Conservation (phyloP, 2,888 invertebrate genomes). For the Spodoptera exigua region DNA sequence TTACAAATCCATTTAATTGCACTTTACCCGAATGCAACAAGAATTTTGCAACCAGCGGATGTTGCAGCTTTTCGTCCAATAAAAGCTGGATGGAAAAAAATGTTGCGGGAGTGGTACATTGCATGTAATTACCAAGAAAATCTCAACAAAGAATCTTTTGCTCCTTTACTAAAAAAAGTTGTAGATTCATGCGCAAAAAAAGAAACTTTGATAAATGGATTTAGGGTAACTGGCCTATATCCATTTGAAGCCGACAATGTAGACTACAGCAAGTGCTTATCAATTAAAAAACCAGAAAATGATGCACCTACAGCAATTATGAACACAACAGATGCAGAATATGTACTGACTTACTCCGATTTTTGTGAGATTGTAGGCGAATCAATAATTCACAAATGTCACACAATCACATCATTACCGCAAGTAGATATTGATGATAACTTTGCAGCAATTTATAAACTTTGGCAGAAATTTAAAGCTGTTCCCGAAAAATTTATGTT, state of each 20-base stretch:
- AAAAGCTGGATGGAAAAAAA: conserved; percentile 19
- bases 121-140: conserved; percentile 12
- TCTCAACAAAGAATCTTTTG: conserved; percentile 17
- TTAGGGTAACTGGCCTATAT: conserved; percentile 6
- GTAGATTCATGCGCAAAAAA: conserved; percentile 14
- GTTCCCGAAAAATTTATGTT: too few species aligned
- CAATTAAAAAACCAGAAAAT: neutral
- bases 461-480: too few species aligned
- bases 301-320: conserved; percentile 1
- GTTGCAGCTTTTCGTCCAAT: conserved; percentile 28
- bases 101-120: conserved; percentile 5
- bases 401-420: too few species aligned
- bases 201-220: conserved; percentile 27
- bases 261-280: conserved; percentile 6
- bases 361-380: conserved; percentile 11
- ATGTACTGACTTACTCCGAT: neutral
- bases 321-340: neutral
- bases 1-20: conserved; percentile 28
- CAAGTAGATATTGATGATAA: too few species aligned
- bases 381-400: too few species aligned
- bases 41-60: conserved; percentile 39
- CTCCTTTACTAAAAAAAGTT: conserved; percentile 13
- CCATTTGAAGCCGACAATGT: conserved; percentile 16
- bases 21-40: conserved; percentile 38
- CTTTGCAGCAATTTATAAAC: too few species aligned